Base-by-base conservation (phyloP, 2,888 invertebrate genomes). In the Podotricha telesiphe region DNA sequence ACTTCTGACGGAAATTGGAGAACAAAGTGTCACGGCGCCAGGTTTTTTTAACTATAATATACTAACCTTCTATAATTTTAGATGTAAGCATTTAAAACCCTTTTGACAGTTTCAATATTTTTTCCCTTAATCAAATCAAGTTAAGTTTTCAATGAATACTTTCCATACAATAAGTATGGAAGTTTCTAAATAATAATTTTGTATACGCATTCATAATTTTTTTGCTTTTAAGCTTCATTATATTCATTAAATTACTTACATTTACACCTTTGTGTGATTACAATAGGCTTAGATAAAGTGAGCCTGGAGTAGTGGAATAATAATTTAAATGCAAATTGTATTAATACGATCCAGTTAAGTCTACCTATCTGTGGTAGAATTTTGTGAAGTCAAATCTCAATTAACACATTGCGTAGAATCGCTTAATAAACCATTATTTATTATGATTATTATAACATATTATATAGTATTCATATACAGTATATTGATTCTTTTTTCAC, bases 311-410 rank as follows among this genome's bases (percentile, higher is more conserved):
- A 68, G 72, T 77, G 74, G 74, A 74, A 75, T 77, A 73, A 76
- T 77, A 75, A 77, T 77, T 74, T 77, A 77, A 75, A 77, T 77
- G 76, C 74, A 74, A 77, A 76, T 76, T 65, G 55, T 70, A 68
- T 70, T 71, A 70, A 71, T 76, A 65, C 68, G 68, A 70, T 67
- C 69, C 47, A 50, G n/a, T 51, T 67, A 47, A 17, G 13, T 53
- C 42, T 28, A 15, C 47, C 42, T 17, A 15, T 65, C 62, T 48
- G 53, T 42, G 37, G 50, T 65, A 56, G 62, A 40, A 47, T 22
- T 63, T 66, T 28, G 22, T n/a, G 8, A 19, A 47, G 22, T 59
- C 37, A 10, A 53, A 53, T 53, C 10, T 34, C 28, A 34, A 53
- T 28, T 17, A 34, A 10, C 34, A 10, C 11, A 53, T 4, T 28